Conservation (phyloP, 2,113 vertebrate genomes). For the Procavia capensis region DNA sequence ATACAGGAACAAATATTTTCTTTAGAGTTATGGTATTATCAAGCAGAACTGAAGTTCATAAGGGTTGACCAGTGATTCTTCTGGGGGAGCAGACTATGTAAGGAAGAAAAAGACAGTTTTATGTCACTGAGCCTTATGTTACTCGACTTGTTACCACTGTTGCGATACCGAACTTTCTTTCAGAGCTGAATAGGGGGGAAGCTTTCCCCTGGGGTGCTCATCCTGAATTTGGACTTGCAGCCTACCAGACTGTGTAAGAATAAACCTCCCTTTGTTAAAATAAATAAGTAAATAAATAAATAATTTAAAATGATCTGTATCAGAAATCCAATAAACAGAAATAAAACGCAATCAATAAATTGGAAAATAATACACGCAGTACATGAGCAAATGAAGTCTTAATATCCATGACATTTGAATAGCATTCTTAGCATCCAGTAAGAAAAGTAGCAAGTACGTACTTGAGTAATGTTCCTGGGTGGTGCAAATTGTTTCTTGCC, state of each 20-base stretch:
- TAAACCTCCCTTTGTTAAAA: too few species aligned
- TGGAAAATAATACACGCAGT: background rate
- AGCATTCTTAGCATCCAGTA: background rate
- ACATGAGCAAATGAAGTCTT: background rate
- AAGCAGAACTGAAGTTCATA: background rate
- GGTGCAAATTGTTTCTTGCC: too few species aligned
- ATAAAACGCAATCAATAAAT: background rate
- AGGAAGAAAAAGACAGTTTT: background rate
- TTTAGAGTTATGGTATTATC: background rate
- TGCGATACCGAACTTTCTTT: too few species aligned
- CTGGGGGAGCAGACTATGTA: background rate
- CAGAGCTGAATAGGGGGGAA: too few species aligned
- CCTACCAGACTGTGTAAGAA: too few species aligned
- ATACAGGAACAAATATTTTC: background rate
- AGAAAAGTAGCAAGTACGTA: background rate
- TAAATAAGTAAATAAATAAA: too few species aligned
- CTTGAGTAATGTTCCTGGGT: too few species aligned
- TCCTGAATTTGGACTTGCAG: too few species aligned
- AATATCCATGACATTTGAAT: background rate
- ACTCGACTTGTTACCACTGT: background rate
- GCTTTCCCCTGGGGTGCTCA: too few species aligned
- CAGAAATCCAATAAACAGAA: background rate
- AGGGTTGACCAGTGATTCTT: background rate
- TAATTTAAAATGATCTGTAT: background rate
- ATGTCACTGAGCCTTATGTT: background rate